Evolutionary conservation across 2,113 vertebrate genomes (phyloP), one percentile per base, ranked within the genome.

Genomic region (Taxidea taxus): DNA sequence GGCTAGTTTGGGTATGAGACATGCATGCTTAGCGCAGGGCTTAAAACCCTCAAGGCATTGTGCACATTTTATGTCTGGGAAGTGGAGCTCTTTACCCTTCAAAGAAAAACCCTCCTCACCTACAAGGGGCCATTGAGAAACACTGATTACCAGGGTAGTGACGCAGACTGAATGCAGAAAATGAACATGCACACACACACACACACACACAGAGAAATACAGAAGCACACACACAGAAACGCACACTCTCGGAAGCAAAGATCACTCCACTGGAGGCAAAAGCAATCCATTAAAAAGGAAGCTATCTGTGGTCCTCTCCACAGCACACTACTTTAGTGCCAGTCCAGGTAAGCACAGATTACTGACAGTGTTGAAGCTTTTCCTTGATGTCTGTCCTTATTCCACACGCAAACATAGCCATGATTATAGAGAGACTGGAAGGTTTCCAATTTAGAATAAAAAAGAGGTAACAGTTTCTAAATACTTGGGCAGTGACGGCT

Each of bases 1-100:
- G 96, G 88, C 97, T 91, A 98, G 98, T 98, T 89, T 91, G 74
- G 97, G 91, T 97, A 81, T 21, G 98, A 98, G 98, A 92, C 84
- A 2, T 64, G 97, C 96, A 97, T 34, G 94, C 98, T 88, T 2
- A 94, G 97, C 42, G n/a, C 93, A 16, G 97, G 4, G 34, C 96
- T 89, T 54, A 51, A 78, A 94, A 95, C 27, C 82, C 98, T 96
- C 94, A 25, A 74, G 98, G 98, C 98, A 87, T 68, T 31, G 78
- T 91, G 96, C 14, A 97, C 56, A 92, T 31, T 39, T 77, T 96
- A 68, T 10, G 97, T 96, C 98, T 42, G 95, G 82, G 62, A 95
- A 98, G 96, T 83, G 13, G 7, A 83, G 83, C 94, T 96, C 92
- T 80, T 68, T 42, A 82, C 85, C 84, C 78, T n/a, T 9, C 58